A percentile compares a stretch with the other conserved stretches of the same genome.
These are phyloP conservation scores for Drosophila repleta DNA, from an alignment of 1,140 invertebrate genomes.

Conservation along the genomic window DNA sequence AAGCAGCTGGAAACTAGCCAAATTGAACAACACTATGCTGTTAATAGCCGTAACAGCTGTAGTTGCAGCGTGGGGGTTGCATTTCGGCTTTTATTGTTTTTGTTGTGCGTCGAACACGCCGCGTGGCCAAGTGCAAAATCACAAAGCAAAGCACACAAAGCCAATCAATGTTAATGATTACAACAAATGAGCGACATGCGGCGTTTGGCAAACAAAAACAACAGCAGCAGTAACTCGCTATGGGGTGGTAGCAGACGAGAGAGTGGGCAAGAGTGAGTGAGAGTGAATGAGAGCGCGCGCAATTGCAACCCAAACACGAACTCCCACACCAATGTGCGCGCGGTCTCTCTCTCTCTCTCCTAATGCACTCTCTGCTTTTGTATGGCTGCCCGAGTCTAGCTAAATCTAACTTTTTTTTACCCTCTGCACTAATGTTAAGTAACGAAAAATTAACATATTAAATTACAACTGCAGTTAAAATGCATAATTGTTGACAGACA, in stretches of 20 bases:
- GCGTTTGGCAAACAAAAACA: conserved; percentile 38
- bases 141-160: conserved; percentile 49
- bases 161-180: conserved; percentile 53
- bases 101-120: conserved; percentile 27
- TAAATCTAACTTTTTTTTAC: conserved; percentile 6
- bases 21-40: conserved; percentile 16
- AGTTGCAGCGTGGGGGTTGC: conserved; percentile 17
- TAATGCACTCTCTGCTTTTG: conserved; percentile 22
- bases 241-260: conserved; percentile 15
- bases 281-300: not conserved
- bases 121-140: conserved; percentile 47
- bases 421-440: not conserved
- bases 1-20: not conserved
- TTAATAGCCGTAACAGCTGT: conserved; percentile 32
- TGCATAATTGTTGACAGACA: not conserved
- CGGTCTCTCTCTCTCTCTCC: conserved; percentile 7
- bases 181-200: conserved; percentile 45
- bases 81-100: conserved; percentile 18
- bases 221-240: conserved; percentile 11
- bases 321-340: conserved; percentile 34
- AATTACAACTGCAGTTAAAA: not conserved
- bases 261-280: not conserved
- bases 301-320: conserved; percentile 13
- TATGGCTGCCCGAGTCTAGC: conserved; percentile 36
- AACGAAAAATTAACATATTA: not conserved